Evolutionary conservation across 2,113 vertebrate species (phyloP), one percentile per base, ranked within the genome.

Genomic region (Neofelis nebulosa): DNA sequence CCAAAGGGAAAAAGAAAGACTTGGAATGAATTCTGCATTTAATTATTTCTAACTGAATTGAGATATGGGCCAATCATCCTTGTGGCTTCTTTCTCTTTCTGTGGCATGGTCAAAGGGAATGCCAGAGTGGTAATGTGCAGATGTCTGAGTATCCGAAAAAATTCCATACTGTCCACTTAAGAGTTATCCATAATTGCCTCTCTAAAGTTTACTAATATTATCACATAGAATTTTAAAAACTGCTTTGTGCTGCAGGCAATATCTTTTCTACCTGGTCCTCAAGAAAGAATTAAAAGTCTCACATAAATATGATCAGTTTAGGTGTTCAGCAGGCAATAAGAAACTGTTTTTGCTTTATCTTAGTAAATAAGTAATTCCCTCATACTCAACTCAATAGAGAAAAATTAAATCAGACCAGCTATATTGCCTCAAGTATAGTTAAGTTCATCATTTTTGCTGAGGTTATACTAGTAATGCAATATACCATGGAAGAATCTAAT

Each of bases 401-500:
- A 98, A 98, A 99, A 99, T 99, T 98, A 99, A 99, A 99, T 99
- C 98, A 99, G 98, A 97, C 98, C 97, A 97, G 97, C 97, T 98
- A 95, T 99, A 99, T 99, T 99, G 99, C 99, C 98, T 99, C 98
- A 98, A 99, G 99, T 99, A 98, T 98, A 98, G 99, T 99, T 98
- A 99, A 99, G 99, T 99, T 99, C 98, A 99, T 99, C 98, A 99
- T 99, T 99, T 99, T 99, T 99, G 98, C 99, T 98, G 98, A 99
- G 99, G 99, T 99, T 99, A 98, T 99, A 98, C 99, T 99, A 98
- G 98, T 99, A 99, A 99, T 99, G 98, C 98, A 99, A 98, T 99
- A 99, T 99, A 98, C 98, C 98, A 98, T 98, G 98, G 98, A 99
- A 99, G 98, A 99, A 99, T 99, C 99, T 99, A 99, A 99, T 99